Conservation (phyloP, 2,113 vertebrate genomes). For the Gambusia holbrooki region DNA sequence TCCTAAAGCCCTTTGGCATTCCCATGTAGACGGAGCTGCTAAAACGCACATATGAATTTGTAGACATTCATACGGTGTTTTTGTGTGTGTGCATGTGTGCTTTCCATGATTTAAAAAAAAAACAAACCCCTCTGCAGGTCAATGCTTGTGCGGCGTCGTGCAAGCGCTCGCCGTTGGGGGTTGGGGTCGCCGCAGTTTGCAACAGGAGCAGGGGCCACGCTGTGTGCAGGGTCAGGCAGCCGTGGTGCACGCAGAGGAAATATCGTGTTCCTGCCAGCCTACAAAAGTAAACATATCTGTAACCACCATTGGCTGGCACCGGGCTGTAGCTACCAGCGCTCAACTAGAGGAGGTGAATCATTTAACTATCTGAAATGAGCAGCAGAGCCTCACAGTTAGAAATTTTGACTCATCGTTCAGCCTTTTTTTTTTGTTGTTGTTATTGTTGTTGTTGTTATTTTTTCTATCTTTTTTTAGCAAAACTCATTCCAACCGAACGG, state of each 20-base stretch:
- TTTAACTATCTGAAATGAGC: slow-evolving; percentile 7
- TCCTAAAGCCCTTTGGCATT: slow-evolving; percentile 50
- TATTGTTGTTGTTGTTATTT: neutral
- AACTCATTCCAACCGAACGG: slow-evolving; percentile 2
- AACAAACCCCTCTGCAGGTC: slow-evolving; percentile 4
- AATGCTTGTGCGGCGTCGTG: slow-evolving; percentile 24
- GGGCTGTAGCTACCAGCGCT: slow-evolving; percentile 55
- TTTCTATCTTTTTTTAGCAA: neutral
- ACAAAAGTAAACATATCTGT: slow-evolving; percentile 74
- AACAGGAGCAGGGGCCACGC: slow-evolving; percentile 37
- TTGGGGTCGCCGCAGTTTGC: slow-evolving; percentile 8
- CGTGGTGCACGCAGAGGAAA: slow-evolving; percentile 72
- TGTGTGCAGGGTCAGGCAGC: slow-evolving; percentile 61
- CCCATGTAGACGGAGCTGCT: slow-evolving; percentile 28
- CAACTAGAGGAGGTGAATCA: slow-evolving; percentile 54
- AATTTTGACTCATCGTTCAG: neutral
- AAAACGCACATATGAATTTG: slow-evolving; percentile 11
- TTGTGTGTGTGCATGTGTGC: neutral
- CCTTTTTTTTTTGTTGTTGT: neutral
- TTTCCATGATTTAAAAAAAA: slow-evolving; percentile 14
- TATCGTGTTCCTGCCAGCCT: slow-evolving; percentile 76
- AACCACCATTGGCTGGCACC: slow-evolving; percentile 64
- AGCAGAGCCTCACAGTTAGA: neutral
- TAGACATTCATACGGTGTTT: neutral
- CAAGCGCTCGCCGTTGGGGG: slow-evolving; percentile 5